Percentiles rank a stretch among this genome's conserved stretches.
Evolutionary conservation across 2,113 vertebrate genomes (phyloP).

Genomic region (Tetrax tetrax): DNA sequence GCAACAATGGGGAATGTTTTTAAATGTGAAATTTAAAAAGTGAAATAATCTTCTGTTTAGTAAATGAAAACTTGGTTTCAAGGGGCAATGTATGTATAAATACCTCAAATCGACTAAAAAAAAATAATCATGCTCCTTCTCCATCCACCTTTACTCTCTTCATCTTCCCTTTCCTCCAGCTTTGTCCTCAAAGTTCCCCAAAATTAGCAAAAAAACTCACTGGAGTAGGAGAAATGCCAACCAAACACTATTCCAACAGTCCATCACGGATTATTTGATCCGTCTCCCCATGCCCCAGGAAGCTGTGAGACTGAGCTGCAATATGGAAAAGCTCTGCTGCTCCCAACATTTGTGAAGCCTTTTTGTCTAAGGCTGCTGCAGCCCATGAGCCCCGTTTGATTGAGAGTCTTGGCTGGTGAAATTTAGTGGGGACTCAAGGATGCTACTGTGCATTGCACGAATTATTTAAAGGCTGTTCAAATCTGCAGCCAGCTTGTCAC

Average conservation of each 20-base stretch:
- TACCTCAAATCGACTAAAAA: neutral
- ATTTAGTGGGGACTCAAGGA: neutral
- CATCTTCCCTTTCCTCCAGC: neutral
- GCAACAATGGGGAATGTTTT: neutral
- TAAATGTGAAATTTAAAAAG: neutral
- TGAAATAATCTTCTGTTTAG: neutral
- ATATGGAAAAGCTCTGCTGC: neutral
- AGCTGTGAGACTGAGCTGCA: neutral
- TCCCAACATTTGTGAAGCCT: neutral
- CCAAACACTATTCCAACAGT: neutral
- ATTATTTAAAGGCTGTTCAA: constrained; percentile 24
- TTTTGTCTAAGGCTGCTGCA: neutral
- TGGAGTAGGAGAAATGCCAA: neutral
- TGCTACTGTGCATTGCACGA: neutral
- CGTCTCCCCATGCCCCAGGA: neutral
- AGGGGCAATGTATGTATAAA: neutral
- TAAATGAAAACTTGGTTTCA: neutral
- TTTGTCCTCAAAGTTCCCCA: neutral
- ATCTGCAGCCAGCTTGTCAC: neutral
- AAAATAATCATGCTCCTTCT: neutral
- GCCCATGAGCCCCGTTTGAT: neutral
- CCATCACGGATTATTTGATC: neutral
- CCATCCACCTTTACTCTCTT: neutral
- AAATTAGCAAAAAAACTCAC: neutral
- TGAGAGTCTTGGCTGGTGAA: neutral